A percentile compares a stretch with the other conserved stretches of the same genome.
These are phyloP conservation scores for Polypterus bichir DNA, from an alignment of 2,113 vertebrate genomes.

Conservation along the genomic window DNA sequence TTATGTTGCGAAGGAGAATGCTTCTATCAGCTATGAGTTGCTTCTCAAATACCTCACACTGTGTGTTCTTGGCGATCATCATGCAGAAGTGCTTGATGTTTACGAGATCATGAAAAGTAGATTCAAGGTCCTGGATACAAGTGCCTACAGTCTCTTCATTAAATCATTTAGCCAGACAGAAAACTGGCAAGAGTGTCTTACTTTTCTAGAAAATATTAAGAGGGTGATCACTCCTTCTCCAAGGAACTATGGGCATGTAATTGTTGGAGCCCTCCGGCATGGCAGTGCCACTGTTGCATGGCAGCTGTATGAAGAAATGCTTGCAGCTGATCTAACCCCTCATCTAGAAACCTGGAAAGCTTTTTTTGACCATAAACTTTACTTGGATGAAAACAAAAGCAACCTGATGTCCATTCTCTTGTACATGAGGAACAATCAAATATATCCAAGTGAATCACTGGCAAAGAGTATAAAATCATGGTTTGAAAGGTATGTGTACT, in stretches of 20 bases:
- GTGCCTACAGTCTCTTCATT: slow-evolving; percentile 64
- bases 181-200: slow-evolving; percentile 63
- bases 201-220: slow-evolving; percentile 60
- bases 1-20: slow-evolving; percentile 53
- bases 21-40: slow-evolving; percentile 62
- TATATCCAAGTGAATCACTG: slow-evolving; percentile 64
- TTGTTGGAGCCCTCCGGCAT: slow-evolving; percentile 58
- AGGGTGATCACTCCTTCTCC: slow-evolving; percentile 53
- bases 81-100: slow-evolving; percentile 63
- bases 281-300: slow-evolving; percentile 51
- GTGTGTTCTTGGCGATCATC: slow-evolving; percentile 58
- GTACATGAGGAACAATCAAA: slow-evolving; percentile 70
- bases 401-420: slow-evolving; percentile 58
- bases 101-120: slow-evolving; percentile 70
- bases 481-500: slow-evolving; percentile 77
- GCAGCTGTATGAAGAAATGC: slow-evolving; percentile 62
- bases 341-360: slow-evolving; percentile 51
- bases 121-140: slow-evolving; percentile 64
- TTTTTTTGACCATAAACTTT: slow-evolving; percentile 56
- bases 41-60: slow-evolving; percentile 67
- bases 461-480: slow-evolving; percentile 67
- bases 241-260: slow-evolving; percentile 61
- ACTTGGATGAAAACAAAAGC: slow-evolving; percentile 38
- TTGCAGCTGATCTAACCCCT: slow-evolving; percentile 48
- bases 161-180: slow-evolving; percentile 59